These are phyloP conservation scores for Neocrepidodera transversa DNA, from an alignment of 2,888 invertebrate genomes.

Conservation along the genomic window DNA sequence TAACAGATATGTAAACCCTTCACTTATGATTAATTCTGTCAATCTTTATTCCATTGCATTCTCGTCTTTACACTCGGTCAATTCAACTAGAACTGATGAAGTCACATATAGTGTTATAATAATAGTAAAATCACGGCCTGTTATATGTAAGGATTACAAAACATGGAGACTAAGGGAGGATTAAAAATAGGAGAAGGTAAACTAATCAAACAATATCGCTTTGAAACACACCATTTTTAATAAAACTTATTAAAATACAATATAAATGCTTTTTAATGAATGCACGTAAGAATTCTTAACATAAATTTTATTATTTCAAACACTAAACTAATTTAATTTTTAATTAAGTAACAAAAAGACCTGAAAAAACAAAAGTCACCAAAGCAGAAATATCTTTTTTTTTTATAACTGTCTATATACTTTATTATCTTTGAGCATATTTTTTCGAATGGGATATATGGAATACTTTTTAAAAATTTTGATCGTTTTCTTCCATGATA, in stretches of 20 bases:
- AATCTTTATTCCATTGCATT: too few relatives aligned
- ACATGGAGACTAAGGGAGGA: too few relatives aligned
- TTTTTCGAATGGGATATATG: conserved; percentile 29
- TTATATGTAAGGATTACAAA: too few relatives aligned
- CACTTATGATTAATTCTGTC: too few relatives aligned
- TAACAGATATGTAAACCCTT: too few relatives aligned
- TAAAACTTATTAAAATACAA: conserved; percentile 74
- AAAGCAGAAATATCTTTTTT: conserved; percentile 30
- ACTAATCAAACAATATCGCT: too few relatives aligned
- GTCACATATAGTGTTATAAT: too few relatives aligned
- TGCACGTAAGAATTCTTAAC: conserved; percentile 42
- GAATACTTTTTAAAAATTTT: conserved; percentile 17
- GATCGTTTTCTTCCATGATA: conserved; percentile 16
- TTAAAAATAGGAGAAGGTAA: too few relatives aligned
- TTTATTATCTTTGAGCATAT: conserved; percentile 37
- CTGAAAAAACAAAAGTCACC: conserved; percentile 31
- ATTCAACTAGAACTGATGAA: too few relatives aligned
- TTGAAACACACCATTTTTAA: conserved; percentile 75
- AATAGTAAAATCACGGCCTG: too few relatives aligned
- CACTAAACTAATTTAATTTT: conserved; percentile 40
- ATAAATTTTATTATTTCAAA: conserved; percentile 40
- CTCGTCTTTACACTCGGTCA: too few relatives aligned
- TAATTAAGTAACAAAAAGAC: conserved; percentile 39
- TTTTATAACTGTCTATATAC: conserved; percentile 18
- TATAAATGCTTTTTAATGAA: conserved; percentile 67